These are phyloP conservation scores for Cydia pomonella DNA, from an alignment of 1,140 invertebrate species.

Conservation along the genomic window DNA sequence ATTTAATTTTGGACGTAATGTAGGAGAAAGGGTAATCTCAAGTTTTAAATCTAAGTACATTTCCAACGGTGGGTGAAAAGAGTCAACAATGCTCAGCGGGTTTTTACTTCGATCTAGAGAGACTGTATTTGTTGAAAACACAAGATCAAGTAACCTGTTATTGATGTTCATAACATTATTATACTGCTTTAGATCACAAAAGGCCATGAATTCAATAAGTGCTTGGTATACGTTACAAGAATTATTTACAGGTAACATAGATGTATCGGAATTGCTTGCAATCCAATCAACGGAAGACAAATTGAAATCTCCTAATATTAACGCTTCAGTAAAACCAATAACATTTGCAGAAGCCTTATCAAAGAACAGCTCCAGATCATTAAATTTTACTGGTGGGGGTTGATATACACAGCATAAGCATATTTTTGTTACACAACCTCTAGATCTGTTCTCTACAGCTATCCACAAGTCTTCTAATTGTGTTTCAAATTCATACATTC, in stretches of 20 bases:
- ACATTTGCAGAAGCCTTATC: neutral
- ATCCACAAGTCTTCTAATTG: neutral
- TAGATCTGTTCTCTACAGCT: neutral
- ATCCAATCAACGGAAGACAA: neutral
- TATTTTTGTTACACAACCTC: neutral
- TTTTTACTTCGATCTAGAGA: neutral
- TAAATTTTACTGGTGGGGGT: neutral
- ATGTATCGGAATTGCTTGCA: neutral
- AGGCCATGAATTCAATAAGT: too few species aligned
- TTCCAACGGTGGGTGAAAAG: slow-evolving; percentile 1
- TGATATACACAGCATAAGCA: neutral
- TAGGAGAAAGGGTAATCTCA: neutral
- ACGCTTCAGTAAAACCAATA: neutral
- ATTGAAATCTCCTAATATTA: slow-evolving; percentile 4
- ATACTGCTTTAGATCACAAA: neutral
- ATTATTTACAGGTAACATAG: neutral
- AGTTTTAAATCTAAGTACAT: neutral
- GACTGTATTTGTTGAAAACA: neutral
- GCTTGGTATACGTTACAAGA: neutral
- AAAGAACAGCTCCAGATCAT: neutral
- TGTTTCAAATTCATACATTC: slow-evolving; percentile 11
- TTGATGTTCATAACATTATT: neutral
- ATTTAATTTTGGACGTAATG: neutral
- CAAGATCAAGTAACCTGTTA: neutral
- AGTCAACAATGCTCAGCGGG: neutral